phyloP scores from a whole-genome alignment of 2,888 invertebrate genomes.

The Morpho achilles region DNA sequence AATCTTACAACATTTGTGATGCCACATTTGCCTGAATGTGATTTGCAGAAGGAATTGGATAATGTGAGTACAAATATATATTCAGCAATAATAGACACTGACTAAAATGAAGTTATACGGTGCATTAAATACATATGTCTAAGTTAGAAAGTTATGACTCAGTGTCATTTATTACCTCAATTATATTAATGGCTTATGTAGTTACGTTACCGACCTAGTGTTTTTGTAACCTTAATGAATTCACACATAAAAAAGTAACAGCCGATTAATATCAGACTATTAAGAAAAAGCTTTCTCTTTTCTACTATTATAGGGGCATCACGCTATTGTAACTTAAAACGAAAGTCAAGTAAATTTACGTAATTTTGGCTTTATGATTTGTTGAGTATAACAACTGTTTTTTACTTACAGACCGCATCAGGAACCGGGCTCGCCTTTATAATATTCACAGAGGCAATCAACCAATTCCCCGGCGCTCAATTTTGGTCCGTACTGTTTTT shows the following conservation, averaged over 20 bases:
- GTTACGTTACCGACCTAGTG: too few relatives aligned
- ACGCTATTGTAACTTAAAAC: neutral
- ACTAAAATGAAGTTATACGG: too few relatives aligned
- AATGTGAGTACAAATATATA: slow-evolving; percentile 82
- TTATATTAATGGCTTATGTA: neutral
- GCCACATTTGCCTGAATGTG: slow-evolving; percentile 86
- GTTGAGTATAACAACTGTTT: neutral
- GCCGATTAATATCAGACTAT: too few relatives aligned
- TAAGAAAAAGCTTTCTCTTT: too few relatives aligned
- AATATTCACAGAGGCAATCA: slow-evolving; percentile 98
- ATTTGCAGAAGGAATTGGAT: slow-evolving; percentile 91
- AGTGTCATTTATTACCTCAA: neutral
- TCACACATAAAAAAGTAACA: too few relatives aligned
- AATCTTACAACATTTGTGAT: slow-evolving; percentile 80
- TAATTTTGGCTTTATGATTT: too few relatives aligned
- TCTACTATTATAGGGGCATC: neutral
- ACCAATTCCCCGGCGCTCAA: slow-evolving; percentile 97
- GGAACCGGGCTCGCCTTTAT: slow-evolving; percentile 98
- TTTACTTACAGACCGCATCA: slow-evolving; percentile 88
- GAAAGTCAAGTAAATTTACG: too few relatives aligned
- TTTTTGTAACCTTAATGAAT: too few relatives aligned
- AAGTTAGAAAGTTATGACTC: too few relatives aligned
- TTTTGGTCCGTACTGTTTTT: slow-evolving; percentile 98
- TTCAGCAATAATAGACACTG: too few relatives aligned
- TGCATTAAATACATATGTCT: too few relatives aligned